Conservation (phyloP, 1,140 invertebrate species). For the Caenorhabditis inopinata region DNA sequence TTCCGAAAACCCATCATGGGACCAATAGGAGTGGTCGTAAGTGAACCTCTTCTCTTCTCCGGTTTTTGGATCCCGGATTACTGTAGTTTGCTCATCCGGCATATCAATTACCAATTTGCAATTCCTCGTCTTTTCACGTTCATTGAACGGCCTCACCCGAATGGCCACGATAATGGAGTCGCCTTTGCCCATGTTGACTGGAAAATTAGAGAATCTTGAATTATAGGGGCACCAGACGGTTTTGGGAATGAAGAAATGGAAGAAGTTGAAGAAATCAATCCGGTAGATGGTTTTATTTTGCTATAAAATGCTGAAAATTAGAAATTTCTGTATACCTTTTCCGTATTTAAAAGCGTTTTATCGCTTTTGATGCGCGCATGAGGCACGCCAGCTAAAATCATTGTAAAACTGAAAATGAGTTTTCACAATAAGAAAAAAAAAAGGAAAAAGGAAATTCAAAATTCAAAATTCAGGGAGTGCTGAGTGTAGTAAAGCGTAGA, state of each 20-base stretch:
- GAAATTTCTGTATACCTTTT: no score
- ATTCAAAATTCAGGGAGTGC: background rate
- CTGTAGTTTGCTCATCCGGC: conserved; percentile 69
- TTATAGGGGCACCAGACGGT: background rate
- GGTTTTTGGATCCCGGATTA: conserved; percentile 68
- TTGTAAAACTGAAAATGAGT: background rate
- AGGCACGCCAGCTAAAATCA: background rate
- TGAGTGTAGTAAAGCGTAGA: background rate
- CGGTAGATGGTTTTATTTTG: no score
- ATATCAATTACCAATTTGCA: conserved; percentile 71
- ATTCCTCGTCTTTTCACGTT: conserved; percentile 70
- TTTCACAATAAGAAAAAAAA: background rate
- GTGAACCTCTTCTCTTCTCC: conserved; percentile 70
- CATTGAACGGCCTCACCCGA: conserved; percentile 72
- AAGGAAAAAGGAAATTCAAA: background rate
- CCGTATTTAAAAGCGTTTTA: no score
- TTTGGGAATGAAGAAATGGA: background rate
- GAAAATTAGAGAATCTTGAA: background rate
- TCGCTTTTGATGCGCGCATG: no score
- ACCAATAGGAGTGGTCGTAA: conserved; percentile 74
- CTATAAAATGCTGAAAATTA: no score
- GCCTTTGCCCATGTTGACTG: conserved; percentile 47
- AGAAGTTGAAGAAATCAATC: no score
- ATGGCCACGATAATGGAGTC: conserved; percentile 73
- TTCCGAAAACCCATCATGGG: conserved; percentile 71